Evolutionary conservation across 2,888 invertebrate genomes (phyloP).

Genomic region (Netelia melanura): DNA sequence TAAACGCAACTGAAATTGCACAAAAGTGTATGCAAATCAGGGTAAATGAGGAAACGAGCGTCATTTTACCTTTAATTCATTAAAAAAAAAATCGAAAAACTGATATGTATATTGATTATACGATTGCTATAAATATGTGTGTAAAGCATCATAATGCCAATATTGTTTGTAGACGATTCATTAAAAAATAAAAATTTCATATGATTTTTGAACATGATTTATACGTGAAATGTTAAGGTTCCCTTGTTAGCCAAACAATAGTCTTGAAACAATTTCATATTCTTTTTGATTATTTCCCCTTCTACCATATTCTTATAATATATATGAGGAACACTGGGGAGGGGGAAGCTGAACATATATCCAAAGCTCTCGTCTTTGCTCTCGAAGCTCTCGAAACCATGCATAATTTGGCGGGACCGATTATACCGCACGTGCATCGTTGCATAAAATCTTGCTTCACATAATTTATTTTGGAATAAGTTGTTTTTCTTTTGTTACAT

Average conservation of each 20-base stretch:
- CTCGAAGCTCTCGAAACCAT: no score
- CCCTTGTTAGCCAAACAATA: background rate
- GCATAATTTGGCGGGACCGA: background rate
- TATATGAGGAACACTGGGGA: slow-evolving; percentile 1
- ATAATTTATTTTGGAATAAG: background rate
- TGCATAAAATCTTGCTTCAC: background rate
- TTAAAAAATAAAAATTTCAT: slow-evolving; percentile 19
- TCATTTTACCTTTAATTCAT: slow-evolving; percentile 23
- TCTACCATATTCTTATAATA: slow-evolving; percentile 2
- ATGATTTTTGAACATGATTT: background rate
- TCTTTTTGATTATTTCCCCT: background rate
- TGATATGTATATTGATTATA: background rate
- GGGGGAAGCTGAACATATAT: background rate
- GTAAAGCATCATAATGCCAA: slow-evolving; percentile 14
- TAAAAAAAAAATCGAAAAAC: background rate
- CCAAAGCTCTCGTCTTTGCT: background rate
- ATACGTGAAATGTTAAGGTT: background rate
- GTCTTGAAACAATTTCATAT: slow-evolving; percentile 2
- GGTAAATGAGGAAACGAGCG: slow-evolving; percentile 4
- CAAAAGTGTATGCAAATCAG: slow-evolving; percentile 21
- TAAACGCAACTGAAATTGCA: slow-evolving; percentile 30
- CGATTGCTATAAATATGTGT: slow-evolving; percentile 2
- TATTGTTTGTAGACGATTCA: slow-evolving; percentile 11
- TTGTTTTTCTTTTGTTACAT: background rate
- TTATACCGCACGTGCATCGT: background rate